Evolutionary conservation across 2,888 invertebrate genomes (phyloP).

Genomic region (Syrphus vitripennis): DNA sequence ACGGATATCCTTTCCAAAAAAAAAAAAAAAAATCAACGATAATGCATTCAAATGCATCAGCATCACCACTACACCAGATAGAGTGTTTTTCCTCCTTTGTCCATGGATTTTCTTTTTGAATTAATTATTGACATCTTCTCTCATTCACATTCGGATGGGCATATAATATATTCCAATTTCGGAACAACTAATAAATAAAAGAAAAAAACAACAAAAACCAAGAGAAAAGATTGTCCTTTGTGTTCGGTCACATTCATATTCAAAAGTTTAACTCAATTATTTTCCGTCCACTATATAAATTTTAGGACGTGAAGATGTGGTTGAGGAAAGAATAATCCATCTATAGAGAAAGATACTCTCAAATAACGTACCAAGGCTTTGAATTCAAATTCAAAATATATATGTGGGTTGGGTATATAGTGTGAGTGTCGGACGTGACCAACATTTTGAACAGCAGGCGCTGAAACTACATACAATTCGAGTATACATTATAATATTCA

Average conservation of each 20-base stretch:
- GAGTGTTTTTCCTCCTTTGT: background rate
- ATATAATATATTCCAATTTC: background rate
- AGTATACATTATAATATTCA: background rate
- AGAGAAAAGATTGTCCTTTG: conserved; percentile 30
- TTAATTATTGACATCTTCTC: conserved; percentile 53
- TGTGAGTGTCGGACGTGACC: conserved; percentile 63
- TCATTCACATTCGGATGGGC: background rate
- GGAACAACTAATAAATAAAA: conserved; percentile 3
- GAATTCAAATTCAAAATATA: conserved; percentile 54
- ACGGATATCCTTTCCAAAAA: conserved; percentile 42
- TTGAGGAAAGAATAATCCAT: conserved; percentile 24
- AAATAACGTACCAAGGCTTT: conserved; percentile 12
- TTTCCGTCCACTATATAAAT: conserved; percentile 12
- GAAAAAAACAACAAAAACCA: background rate
- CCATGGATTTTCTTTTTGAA: conserved; percentile 48
- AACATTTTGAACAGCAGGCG: conserved; percentile 45
- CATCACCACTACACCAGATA: background rate
- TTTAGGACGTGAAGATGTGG: conserved; percentile 23
- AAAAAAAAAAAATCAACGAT: background rate
- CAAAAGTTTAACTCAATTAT: conserved; percentile 68
- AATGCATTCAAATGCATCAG: background rate
- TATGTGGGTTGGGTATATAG: no score
- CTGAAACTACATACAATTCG: background rate
- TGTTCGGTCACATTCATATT: conserved; percentile 49
- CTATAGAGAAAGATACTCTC: background rate